Percentiles rank a stretch among this genome's conserved stretches.
phyloP scores from a whole-genome alignment of 2,113 vertebrate species.

The Muscicapa adusta region DNA sequence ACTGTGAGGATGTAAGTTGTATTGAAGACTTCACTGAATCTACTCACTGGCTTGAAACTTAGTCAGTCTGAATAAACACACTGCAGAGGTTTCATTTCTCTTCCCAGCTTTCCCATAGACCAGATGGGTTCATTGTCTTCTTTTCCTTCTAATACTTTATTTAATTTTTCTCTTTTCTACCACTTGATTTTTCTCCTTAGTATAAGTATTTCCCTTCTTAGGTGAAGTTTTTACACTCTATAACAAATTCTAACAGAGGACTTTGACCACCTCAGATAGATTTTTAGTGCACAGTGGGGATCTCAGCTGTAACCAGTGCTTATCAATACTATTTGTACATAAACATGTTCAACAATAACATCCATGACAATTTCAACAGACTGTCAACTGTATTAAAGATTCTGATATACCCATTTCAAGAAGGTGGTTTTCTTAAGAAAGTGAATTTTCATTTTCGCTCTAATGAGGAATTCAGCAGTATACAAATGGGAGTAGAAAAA shows the following conservation, averaged over 20 bases:
- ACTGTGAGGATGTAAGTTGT: neutral
- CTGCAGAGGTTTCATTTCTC: neutral
- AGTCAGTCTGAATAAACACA: neutral
- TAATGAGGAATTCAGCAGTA: neutral
- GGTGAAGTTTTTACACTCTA: neutral
- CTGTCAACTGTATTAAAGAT: neutral
- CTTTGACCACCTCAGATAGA: neutral
- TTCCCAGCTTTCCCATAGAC: neutral
- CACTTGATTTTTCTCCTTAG: neutral
- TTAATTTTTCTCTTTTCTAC: neutral
- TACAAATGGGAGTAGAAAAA: neutral
- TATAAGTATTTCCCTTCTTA: neutral
- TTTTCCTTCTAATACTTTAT: neutral
- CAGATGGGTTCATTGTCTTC: neutral
- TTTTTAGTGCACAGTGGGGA: neutral
- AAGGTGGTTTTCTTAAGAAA: neutral
- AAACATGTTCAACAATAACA: neutral
- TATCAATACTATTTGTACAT: neutral
- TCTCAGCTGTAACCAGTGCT: neutral
- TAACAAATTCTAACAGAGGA: neutral
- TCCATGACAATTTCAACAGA: neutral
- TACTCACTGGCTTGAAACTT: neutral
- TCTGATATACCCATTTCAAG: neutral
- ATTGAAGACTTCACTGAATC: neutral
- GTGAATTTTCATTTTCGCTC: neutral